Conservation (phyloP, 2,113 vertebrate genomes). For the Arenaria interpres region DNA sequence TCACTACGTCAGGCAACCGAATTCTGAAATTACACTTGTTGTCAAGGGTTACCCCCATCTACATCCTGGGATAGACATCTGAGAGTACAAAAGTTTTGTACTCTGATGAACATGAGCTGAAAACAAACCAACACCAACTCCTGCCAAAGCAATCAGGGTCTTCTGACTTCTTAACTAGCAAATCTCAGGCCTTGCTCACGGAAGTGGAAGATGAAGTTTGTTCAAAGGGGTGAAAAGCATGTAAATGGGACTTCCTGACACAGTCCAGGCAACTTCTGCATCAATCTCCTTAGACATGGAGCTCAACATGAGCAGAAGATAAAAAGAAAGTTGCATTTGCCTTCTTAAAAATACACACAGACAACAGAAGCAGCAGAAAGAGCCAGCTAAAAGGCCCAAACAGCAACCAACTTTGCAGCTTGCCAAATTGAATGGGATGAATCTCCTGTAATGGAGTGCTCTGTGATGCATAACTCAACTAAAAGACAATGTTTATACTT, state of each 20-base stretch:
- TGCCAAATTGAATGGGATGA: neutral
- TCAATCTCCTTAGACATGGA: neutral
- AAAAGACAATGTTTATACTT: neutral
- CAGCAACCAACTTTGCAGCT: neutral
- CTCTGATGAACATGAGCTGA: neutral
- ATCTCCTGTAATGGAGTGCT: neutral
- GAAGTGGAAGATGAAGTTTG: neutral
- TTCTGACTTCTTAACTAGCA: neutral
- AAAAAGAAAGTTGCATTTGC: neutral
- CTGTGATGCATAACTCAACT: neutral
- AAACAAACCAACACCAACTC: neutral
- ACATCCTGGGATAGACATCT: neutral
- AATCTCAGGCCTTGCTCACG: neutral
- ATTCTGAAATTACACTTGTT: neutral
- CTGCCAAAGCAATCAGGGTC: fast-evolving
- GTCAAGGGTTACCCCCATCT: neutral
- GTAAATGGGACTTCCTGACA: neutral
- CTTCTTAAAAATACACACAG: neutral
- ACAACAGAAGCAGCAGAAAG: neutral
- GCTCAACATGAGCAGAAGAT: neutral
- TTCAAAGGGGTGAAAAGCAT: neutral
- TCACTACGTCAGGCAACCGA: neutral
- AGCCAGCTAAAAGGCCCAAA: neutral
- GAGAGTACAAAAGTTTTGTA: neutral
- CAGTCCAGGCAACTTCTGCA: neutral